Evolutionary conservation across 1,140 invertebrate genomes (phyloP), one percentile per base, ranked within the genome.

Genomic region (Plectrocnemia conspersa): DNA sequence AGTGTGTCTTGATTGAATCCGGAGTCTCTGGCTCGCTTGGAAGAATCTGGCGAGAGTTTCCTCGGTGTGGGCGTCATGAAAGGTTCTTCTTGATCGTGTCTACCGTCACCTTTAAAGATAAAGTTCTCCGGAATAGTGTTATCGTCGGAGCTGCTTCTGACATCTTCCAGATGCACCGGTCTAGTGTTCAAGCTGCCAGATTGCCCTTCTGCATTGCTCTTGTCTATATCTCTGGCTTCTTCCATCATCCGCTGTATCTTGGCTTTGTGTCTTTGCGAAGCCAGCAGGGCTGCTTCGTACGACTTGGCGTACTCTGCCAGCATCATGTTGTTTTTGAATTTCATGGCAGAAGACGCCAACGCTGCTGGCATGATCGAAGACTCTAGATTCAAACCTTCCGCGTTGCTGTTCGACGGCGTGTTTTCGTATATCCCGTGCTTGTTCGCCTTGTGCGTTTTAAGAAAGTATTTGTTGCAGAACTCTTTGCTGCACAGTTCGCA

Each of bases 401-500:
- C 66, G 36, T 55, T 64, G 23, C 59, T 62, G 24, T 64, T 72
- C 50, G 70, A 69, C 7, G 79, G 79, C 1, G 74, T 76, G 29
- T 84, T 83, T 23, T 81, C 80, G 61, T 89, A 90, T 47, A 94
- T 92, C 7, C 91, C 91, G 65, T 96, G 92, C 64, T 94, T 95
- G 68, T 96, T 96, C 1, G 91, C 91, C 68, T 92, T 93, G 76
- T 96, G 92, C 21, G 95, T 98, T 73, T 98, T 97, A 2, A 99
- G 77, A 70, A 99, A 99, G 73, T 99, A 99, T 71, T 99, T 99
- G 78, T 99, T 99, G 77, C 97, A 98, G 67, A 97, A 95, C 72
- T 98, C 95, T 72, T 99, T 99, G 74, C 98, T 97, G 77, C 97
- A 99, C 32, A 93, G 78, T 64, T 93, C 89, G 70, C 94, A 97